Evolutionary conservation across 2,888 invertebrate species (phyloP), one percentile per base, ranked within the genome.

Genomic region (Synanthedon andrenaeformis): DNA sequence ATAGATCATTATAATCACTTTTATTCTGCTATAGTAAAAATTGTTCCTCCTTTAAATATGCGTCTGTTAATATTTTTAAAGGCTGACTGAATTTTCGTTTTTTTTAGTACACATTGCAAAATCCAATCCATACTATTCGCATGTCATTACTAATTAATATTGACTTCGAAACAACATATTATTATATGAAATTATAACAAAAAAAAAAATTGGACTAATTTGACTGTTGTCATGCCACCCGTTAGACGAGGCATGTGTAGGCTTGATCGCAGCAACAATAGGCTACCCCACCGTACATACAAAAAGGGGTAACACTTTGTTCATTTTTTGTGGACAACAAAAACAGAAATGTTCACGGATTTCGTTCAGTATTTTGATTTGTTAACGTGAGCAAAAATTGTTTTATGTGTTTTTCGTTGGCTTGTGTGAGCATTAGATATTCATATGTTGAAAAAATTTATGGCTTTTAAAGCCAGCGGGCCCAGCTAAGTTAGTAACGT

Each of bases 181-280:
- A 28, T 35, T 28, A 28, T 28, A 35, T 35, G 69, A 68, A 65
- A 65, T 66, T 66, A 60, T 59, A 63, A 70, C 66, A 73, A 74
- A 72, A 76, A 79, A 76, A 76, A 79, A 72, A 75, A 82, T 78
- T 79, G 70, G 74, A 74, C 75, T 78, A 80, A 83, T 83, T 83
- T 82, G 74, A 79, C 81, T 81, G 78, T 81, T 81, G 78, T 72
- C 74, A 70, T 70, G 73, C 70, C 69, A 67, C 66, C 69, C 71
- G 73, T 71, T 78, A 74, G 73, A 68, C 12, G 63, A 66, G 66
- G 72, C 68, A 68, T 81, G 77, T 79, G 72, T 76, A 67, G 45
- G 67, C 65, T 70, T 69, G 76, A 76, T 73, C 70, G 73, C 56
- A 67, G 66, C 67, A 78, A 83, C 82, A 84, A 83, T 79, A 66